A percentile compares a stretch with the other conserved stretches of the same genome.
Evolutionary conservation across 2,888 invertebrate species (phyloP).

Genomic region (Halictus quadricinctus): DNA sequence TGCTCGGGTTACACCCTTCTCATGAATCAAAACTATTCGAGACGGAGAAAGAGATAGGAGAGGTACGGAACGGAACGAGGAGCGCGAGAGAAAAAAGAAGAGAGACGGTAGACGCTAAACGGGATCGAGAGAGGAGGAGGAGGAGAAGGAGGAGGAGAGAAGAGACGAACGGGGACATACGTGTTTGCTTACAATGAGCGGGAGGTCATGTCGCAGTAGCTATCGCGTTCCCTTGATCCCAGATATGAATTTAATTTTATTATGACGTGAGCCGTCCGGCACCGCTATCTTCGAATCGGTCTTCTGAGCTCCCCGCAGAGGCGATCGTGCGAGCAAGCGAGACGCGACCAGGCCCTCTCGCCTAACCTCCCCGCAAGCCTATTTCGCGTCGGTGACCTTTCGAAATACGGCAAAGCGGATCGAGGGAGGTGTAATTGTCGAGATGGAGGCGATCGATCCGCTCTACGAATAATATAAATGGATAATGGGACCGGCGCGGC

Average conservation of each 20-base stretch:
- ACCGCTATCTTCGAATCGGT: conserved; percentile 74
- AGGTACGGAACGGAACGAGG: neutral
- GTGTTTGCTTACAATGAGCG: conserved; percentile 71
- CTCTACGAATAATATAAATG: conserved; percentile 68
- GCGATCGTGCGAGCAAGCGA: conserved; percentile 33
- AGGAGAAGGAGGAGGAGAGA: conserved; percentile 17
- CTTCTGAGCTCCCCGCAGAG: conserved; percentile 67
- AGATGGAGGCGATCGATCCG: conserved; percentile 58
- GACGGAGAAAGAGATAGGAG: conserved; percentile 47
- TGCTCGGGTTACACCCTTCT: conserved; percentile 69
- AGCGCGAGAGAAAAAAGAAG: neutral
- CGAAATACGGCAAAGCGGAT: conserved; percentile 40
- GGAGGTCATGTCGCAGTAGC: conserved; percentile 75
- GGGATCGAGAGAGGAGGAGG: conserved; percentile 18
- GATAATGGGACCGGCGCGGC: conserved; percentile 53
- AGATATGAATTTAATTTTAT: conserved; percentile 78
- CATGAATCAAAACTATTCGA: conserved; percentile 75
- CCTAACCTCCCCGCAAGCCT: conserved; percentile 39
- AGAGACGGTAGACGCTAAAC: conserved; percentile 1
- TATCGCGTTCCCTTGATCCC: conserved; percentile 76
- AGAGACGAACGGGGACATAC: conserved; percentile 42
- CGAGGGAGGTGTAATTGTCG: conserved; percentile 60
- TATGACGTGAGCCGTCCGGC: conserved; percentile 74
- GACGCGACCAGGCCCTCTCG: conserved; percentile 8
- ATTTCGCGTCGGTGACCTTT: conserved; percentile 66